Percentiles rank a stretch among this genome's conserved stretches.
Evolutionary conservation across 37 sponge, comb jelly and placozoan genomes (phyloP).

Genomic region (Diacarnus erythraeanus): DNA sequence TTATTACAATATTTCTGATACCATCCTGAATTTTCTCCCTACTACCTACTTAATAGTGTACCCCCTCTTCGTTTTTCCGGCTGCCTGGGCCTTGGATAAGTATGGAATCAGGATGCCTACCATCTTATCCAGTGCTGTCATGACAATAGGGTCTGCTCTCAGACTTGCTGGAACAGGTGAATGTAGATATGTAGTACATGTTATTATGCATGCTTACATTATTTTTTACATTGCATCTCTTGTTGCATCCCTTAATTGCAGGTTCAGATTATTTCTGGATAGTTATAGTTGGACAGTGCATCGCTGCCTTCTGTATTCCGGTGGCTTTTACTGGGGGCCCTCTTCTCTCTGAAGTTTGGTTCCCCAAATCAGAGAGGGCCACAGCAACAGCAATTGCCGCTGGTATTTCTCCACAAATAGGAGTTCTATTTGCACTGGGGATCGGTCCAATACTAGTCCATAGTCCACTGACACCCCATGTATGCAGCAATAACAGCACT

Average conservation of each 20-base stretch:
- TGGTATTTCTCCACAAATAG: conserved; percentile 28
- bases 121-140: not conserved
- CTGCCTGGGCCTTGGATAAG: conserved; percentile 38
- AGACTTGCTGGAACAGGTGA: conserved; percentile 50
- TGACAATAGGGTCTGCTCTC: conserved; percentile 37
- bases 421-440: conserved; percentile 10
- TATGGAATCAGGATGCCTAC: conserved; percentile 26
- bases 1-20: conserved; percentile 33
- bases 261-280: conserved; percentile 51
- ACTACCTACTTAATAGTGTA: conserved; percentile 28
- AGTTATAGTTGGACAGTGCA: conserved; percentile 30
- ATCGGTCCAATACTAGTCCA: conserved; percentile 26
- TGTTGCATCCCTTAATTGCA: not conserved
- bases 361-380: conserved; percentile 50
- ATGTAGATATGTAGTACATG: no score
- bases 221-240: not conserved
- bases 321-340: conserved; percentile 32
- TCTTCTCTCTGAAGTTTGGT: conserved; percentile 49
- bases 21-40: conserved; percentile 36
- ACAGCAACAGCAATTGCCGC: conserved; percentile 27
- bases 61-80: conserved; percentile 22
- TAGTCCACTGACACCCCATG: conserved; percentile 1
- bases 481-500: conserved; percentile 18
- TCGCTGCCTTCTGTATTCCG: conserved; percentile 25
- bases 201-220: no score